A percentile compares a stretch with the other conserved stretches of the same genome.
These are phyloP conservation scores for Drosophila infuscata DNA, from an alignment of 2,888 invertebrate species.

Conservation along the genomic window DNA sequence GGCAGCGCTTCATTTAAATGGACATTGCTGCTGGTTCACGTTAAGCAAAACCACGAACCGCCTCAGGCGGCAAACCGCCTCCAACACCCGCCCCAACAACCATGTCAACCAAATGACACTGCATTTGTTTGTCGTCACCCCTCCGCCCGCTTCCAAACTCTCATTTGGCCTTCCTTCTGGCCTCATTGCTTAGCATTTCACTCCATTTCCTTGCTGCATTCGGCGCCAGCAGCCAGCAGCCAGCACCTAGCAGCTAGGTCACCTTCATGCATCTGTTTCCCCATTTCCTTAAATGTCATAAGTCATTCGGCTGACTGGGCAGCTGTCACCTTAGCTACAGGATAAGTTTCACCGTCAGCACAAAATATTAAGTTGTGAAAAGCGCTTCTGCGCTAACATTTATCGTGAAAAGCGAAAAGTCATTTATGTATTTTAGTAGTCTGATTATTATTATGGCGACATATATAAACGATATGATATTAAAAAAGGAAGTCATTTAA, in stretches of 20 bases:
- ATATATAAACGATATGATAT: not conserved
- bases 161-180: not conserved
- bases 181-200: conserved; percentile 28
- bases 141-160: not conserved
- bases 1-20: conserved; percentile 44
- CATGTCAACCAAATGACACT: conserved; percentile 53
- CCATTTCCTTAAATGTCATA: conserved; percentile 67
- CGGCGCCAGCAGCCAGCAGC: conserved; percentile 9
- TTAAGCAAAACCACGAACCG: conserved; percentile 11
- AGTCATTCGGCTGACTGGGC: conserved; percentile 61
- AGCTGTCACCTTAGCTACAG: conserved; percentile 49
- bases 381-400: conserved; percentile 8
- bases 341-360: conserved; percentile 7
- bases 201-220: conserved; percentile 40
- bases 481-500: not conserved
- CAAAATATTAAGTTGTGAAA: conserved; percentile 11
- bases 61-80: not conserved
- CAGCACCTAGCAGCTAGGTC: conserved; percentile 27
- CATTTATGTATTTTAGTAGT: not conserved
- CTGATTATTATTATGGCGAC: not conserved
- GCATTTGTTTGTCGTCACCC: conserved; percentile 44
- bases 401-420: conserved; percentile 4
- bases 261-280: conserved; percentile 59
- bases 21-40: conserved; percentile 22
- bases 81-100: conserved; percentile 14